These are phyloP conservation scores for Mohoua ochrocephala DNA, from an alignment of 2,113 vertebrate genomes.

Conservation along the genomic window DNA sequence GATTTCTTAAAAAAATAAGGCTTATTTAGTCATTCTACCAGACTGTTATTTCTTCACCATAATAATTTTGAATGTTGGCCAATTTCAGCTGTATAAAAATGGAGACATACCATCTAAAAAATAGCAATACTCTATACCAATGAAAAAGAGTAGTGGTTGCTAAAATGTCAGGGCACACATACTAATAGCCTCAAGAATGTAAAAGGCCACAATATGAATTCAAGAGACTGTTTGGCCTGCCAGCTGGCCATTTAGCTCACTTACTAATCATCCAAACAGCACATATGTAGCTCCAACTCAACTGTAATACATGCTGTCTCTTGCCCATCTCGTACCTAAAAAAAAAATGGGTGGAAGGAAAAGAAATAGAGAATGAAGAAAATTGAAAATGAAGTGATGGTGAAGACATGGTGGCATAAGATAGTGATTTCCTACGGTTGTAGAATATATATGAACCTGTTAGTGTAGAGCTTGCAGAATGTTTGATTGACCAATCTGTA, in stretches of 20 bases:
- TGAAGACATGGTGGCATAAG: neutral
- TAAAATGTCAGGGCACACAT: neutral
- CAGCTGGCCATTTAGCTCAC: neutral
- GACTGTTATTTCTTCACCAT: neutral
- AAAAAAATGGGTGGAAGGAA: neutral
- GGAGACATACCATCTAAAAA: neutral
- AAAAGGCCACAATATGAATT: neutral
- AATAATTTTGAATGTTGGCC: neutral
- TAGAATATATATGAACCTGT: neutral
- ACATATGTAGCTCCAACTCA: neutral
- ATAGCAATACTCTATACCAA: rapidly evolving
- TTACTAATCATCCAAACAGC: neutral
- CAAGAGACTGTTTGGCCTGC: neutral
- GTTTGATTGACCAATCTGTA: neutral
- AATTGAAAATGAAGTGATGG: neutral
- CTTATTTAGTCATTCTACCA: neutral
- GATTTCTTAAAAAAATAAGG: neutral
- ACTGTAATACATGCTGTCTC: neutral
- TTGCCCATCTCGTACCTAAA: neutral
- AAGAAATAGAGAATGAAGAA: neutral
- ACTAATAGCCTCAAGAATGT: neutral
- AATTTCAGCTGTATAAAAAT: neutral
- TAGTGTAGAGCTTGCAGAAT: neutral
- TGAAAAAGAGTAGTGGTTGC: rapidly evolving
- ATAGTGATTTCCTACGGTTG: neutral